phyloP scores from a whole-genome alignment of 2,113 vertebrate species.

The Miniopterus natalensis region DNA sequence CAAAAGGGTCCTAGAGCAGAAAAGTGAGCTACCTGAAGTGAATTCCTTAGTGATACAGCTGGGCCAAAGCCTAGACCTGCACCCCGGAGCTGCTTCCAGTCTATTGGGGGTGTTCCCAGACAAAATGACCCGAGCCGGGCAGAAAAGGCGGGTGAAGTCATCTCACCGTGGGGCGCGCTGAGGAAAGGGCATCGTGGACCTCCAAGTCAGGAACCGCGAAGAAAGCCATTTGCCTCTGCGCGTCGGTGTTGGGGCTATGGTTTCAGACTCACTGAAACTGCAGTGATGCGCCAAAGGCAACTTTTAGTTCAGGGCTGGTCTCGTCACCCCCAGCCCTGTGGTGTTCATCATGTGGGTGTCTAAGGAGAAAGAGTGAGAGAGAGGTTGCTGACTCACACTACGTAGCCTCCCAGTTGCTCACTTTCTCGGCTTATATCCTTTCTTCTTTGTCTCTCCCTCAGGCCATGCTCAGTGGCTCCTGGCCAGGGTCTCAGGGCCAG shows the following conservation, averaged over 20 bases:
- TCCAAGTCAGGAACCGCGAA: not conserved
- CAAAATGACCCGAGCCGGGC: not conserved
- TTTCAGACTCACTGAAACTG: not conserved
- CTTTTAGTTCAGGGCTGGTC: not conserved
- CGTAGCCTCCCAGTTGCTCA: rapidly evolving
- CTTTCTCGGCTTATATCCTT: not conserved
- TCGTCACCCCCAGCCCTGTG: not conserved
- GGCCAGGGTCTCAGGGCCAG: not conserved
- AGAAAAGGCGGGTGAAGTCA: not conserved
- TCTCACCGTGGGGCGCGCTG: not conserved
- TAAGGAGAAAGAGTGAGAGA: not conserved
- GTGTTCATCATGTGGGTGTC: not conserved
- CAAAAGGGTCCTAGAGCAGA: not conserved
- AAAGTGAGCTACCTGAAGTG: not conserved
- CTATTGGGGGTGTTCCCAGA: not conserved
- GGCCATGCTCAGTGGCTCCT: not conserved
- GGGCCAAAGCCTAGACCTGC: not conserved
- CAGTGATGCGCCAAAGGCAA: rapidly evolving
- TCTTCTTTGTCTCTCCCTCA: not conserved
- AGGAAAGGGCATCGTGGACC: not conserved
- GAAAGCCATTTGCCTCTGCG: rapidly evolving
- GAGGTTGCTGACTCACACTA: not conserved
- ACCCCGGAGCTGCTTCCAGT: not conserved
- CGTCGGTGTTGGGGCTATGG: not conserved
- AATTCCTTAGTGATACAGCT: not conserved